phyloP scores from a whole-genome alignment of 2,113 vertebrate genomes.

The Acanthochromis polyacanthus region DNA sequence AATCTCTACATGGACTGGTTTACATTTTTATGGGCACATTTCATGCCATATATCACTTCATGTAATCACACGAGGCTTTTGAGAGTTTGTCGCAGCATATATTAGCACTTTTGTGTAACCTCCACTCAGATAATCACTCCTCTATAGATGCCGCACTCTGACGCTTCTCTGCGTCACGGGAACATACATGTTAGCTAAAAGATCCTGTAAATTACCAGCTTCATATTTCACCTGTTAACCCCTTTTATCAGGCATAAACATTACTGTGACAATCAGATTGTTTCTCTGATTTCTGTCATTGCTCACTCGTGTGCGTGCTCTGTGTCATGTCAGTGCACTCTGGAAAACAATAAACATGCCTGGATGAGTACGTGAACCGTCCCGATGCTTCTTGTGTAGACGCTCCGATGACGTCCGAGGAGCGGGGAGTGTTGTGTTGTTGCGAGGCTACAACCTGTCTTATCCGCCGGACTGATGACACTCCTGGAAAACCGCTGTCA shows the following conservation, averaged over 20 bases:
- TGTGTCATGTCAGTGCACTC: conserved; percentile 51
- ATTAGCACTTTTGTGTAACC: conserved; percentile 19
- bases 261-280: neutral
- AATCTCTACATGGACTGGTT: conserved; percentile 27
- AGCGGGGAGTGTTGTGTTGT: conserved; percentile 2
- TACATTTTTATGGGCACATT: conserved; percentile 26
- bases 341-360: conserved; percentile 74
- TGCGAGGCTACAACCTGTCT: conserved; percentile 45
- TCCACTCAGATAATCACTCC: conserved; percentile 40
- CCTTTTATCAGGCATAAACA: conserved; percentile 18
- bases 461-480: conserved; percentile 58
- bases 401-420: neutral
- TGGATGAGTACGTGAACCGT: conserved; percentile 51
- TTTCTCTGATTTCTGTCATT: conserved; percentile 26
- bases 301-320: conserved; percentile 40
- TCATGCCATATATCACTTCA: conserved; percentile 16
- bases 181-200: conserved; percentile 3
- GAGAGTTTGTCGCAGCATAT: conserved; percentile 5
- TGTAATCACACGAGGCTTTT: conserved; percentile 11
- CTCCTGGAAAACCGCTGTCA: conserved; percentile 73
- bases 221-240: conserved; percentile 24
- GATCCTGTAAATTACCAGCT: conserved; percentile 10
- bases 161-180: conserved; percentile 12
- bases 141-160: conserved; percentile 8
- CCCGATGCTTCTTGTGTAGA: conserved; percentile 12